phyloP scores from a whole-genome alignment of 2,797 vertebrate genomes.

The Ptychadena robeensis region DNA sequence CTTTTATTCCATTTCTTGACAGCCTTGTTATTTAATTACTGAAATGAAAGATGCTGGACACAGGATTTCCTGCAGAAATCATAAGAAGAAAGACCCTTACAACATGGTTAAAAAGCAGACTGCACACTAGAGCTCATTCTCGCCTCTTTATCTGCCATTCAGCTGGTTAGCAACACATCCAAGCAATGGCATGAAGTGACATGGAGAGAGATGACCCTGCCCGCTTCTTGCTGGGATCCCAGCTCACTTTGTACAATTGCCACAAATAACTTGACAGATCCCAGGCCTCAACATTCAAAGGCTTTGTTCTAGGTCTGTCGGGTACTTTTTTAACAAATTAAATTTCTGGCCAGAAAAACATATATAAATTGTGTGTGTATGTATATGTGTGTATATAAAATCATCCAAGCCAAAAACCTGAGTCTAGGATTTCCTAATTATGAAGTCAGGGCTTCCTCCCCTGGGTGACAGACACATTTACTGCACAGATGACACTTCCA shows the following conservation, averaged over 20 bases:
- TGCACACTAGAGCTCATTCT: conserved; percentile 39
- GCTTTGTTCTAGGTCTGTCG: conserved; percentile 11
- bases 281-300: conserved; percentile 42
- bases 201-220: conserved; percentile 52
- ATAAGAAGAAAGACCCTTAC: conserved; percentile 20
- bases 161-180: conserved; percentile 54
- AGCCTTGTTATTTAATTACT: conserved; percentile 28
- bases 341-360: conserved; percentile 41
- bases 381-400: too few species aligned
- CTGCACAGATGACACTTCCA: conserved; percentile 54
- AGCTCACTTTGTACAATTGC: conserved; percentile 51
- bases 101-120: conserved; percentile 28
- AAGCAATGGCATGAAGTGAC: conserved; percentile 44
- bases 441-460: conserved; percentile 11
- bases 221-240: conserved; percentile 54
- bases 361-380: too few species aligned
- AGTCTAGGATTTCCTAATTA: conserved; percentile 41
- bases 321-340: conserved; percentile 40
- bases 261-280: conserved; percentile 60
- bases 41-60: conserved; percentile 4
- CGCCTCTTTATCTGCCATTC: conserved; percentile 43
- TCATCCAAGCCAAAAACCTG: not conserved
- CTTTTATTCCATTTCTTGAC: not conserved
- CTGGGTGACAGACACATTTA: conserved; percentile 39
- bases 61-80: conserved; percentile 45